These are phyloP conservation scores for Drosophila mauritiana DNA, from an alignment of 1,140 invertebrate species.

Conservation along the genomic window DNA sequence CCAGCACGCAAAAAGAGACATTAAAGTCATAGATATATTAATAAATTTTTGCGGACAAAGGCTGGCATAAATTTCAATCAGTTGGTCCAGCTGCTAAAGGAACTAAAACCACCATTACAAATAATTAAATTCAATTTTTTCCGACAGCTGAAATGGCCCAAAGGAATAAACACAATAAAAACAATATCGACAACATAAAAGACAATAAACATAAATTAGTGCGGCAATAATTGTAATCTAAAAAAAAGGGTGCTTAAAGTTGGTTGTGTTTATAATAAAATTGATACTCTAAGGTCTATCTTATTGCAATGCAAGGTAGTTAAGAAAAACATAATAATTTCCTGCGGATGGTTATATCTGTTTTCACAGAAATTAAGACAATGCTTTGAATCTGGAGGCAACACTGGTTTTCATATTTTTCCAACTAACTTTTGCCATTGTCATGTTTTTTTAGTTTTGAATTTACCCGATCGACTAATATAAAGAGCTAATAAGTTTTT, in stretches of 20 bases:
- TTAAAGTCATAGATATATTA: constrained; percentile 50
- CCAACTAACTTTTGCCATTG: background rate
- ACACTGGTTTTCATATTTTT: background rate
- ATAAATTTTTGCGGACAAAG: constrained; percentile 49
- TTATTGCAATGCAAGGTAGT: background rate
- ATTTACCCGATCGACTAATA: background rate
- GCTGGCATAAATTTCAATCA: constrained; percentile 74
- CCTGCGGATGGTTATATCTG: background rate
- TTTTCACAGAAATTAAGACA: background rate
- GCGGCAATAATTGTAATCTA: constrained; percentile 39
- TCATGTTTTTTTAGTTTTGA: constrained; percentile 1
- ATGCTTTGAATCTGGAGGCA: too few species aligned
- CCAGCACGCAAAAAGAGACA: constrained; percentile 45
- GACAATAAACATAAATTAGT: constrained; percentile 77
- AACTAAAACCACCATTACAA: constrained; percentile 45
- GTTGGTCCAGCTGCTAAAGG: constrained; percentile 50
- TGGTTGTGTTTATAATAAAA: constrained; percentile 5
- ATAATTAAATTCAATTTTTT: constrained; percentile 70
- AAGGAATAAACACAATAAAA: constrained; percentile 42
- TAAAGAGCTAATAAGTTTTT: background rate
- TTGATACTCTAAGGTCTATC: background rate
- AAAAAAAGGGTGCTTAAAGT: constrained; percentile 7
- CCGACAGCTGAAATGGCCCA: constrained; percentile 34
- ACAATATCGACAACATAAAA: constrained; percentile 60
- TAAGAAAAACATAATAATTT: background rate